Base-by-base conservation (phyloP, 2,888 invertebrate genomes). In the Protophormia terraenovae region DNA sequence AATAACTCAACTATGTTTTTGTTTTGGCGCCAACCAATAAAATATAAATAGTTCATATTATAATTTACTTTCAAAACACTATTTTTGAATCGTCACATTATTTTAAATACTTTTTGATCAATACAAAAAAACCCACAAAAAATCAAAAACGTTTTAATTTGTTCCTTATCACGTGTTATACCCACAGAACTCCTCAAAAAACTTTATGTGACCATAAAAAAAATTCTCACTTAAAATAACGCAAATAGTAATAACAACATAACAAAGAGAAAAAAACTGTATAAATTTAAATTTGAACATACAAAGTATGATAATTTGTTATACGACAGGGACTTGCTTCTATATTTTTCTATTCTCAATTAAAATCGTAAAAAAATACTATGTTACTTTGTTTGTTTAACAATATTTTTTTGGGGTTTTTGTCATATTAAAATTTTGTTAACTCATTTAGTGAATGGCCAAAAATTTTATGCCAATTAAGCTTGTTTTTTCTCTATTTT, bases 401-500 rank as follows among this genome's bases (percentile, higher is more conserved):
- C 6, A 3, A 32, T 32, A 32, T 3, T 58, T 32, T n/a, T 60
- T 16, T 16, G 2, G 3, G n/a, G 0, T 5, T 53, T 53, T 66
- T 47, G 24, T 27, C n/a, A 47, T 50, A 67, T 10, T 12, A 58
- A 58, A 66, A 32, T 58, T 35, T 53, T 64, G 67, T 77, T 60
- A 73, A 78, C 16, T 45, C 27, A 78, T 72, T 79, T 22, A 58
- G 60, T 62, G 77, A 79, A 71, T 64, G 73, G 16, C 60, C 58
- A n/a, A 53, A 73, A 67, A 53, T 58, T 64, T 71, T 60, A 77
- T 73, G 16, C 27, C 41, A 79, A 64, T 64, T 66, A 58, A 22
- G 12, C 58, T 50, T 45, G 62, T 71, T 75, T 62, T 35, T n/a
- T n/a, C n/a, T n/a, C n/a, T 72, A n/a, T 6, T 35, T 35, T 35